A percentile compares a stretch with the other conserved stretches of the same genome.
Conservation (phyloP, 37 sponge, comb jelly and placozoan genomes). For the Oscarella lobularis region DNA sequence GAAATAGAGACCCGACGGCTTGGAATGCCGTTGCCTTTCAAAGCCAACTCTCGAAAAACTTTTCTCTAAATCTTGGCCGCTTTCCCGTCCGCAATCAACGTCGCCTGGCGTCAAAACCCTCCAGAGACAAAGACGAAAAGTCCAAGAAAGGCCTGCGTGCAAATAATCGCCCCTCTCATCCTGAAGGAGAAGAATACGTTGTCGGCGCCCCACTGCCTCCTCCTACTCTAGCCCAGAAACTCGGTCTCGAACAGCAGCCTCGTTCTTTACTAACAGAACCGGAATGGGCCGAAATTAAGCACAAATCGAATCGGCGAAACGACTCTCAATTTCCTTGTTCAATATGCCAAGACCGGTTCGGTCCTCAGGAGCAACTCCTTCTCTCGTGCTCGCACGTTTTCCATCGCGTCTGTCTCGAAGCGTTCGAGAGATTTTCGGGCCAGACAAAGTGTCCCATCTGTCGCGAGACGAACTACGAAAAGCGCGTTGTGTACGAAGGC, state of each 20-base stretch:
- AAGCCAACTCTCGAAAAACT: neutral
- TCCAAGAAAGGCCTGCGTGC: neutral
- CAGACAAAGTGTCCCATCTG: conserved; percentile 67
- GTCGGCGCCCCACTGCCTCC: conserved; percentile 2
- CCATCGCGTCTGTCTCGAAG: conserved; percentile 68
- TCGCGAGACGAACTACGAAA: conserved; percentile 62
- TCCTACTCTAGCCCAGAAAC: conserved; percentile 47
- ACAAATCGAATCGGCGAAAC: conserved; percentile 24
- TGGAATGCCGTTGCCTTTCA: neutral
- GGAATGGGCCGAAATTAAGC: conserved; percentile 61
- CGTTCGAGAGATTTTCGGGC: conserved; percentile 67
- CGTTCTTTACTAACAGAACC: conserved; percentile 34
- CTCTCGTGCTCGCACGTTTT: conserved; percentile 54
- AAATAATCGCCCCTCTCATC: neutral
- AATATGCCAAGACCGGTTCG: conserved; percentile 78
- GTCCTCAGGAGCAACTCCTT: conserved; percentile 43
- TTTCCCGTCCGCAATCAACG: too few relatives aligned
- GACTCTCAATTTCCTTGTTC: conserved; percentile 80
- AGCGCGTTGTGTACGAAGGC: conserved; percentile 65
- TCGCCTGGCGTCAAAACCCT: too few relatives aligned
- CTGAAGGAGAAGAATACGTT: neutral
- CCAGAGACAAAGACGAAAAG: neutral
- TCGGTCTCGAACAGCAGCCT: conserved; percentile 65
- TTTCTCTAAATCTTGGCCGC: too few relatives aligned
- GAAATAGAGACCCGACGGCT: neutral